Evolutionary conservation across 2,113 vertebrate species (phyloP).

Genomic region (Alectura lathami): DNA sequence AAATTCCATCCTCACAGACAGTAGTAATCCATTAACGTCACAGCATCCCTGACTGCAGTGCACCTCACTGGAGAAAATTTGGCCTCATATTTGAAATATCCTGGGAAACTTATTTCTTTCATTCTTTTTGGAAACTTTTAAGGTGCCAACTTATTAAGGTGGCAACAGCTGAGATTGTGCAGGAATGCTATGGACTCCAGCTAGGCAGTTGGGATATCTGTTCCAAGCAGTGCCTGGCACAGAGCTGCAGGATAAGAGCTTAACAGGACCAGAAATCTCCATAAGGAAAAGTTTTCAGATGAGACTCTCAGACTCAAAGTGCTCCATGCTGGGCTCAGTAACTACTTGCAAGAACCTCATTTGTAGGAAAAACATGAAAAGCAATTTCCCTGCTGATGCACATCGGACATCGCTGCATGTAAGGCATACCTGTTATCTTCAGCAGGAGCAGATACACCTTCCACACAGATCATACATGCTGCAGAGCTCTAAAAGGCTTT

Average conservation of each 20-base stretch:
- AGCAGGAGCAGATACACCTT: background rate
- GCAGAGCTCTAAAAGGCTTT: background rate
- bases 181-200: background rate
- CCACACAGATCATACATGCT: background rate
- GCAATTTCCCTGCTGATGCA: background rate
- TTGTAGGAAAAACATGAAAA: background rate
- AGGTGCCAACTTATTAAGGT: background rate
- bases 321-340: background rate
- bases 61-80: background rate
- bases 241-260: background rate
- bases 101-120: background rate
- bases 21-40: background rate
- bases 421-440: background rate
- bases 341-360: background rate
- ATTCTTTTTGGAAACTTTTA: background rate
- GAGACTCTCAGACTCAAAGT: background rate
- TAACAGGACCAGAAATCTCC: background rate
- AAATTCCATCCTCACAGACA: background rate
- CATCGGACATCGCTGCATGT: accelerated
- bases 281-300: background rate
- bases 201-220: background rate
- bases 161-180: background rate
- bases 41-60: background rate
- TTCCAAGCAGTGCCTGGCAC: background rate
- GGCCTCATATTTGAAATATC: background rate